Evolutionary conservation across 2,797 vertebrate species (phyloP).

Genomic region (Eupleurogrammus muticus): DNA sequence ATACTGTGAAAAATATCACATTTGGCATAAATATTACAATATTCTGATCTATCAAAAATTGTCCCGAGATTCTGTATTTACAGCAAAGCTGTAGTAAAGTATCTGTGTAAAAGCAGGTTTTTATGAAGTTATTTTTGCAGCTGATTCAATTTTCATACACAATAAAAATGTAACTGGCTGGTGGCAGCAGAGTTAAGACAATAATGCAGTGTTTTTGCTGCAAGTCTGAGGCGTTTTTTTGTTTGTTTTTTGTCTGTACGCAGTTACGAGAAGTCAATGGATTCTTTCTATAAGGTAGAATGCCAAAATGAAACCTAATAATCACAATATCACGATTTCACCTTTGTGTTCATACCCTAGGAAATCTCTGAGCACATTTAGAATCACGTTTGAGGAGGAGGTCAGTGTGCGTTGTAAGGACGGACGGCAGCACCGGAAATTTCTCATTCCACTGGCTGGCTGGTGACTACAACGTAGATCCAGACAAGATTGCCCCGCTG

Average conservation of each 20-base stretch:
- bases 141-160: slow-evolving; percentile 28
- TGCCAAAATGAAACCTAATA: not conserved
- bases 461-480: slow-evolving; percentile 10
- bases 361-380: not conserved
- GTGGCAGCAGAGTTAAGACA: slow-evolving; percentile 61
- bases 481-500: not conserved
- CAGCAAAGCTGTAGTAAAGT: not conserved
- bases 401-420: slow-evolving; percentile 22
- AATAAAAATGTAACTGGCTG: slow-evolving; percentile 19
- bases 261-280: not conserved
- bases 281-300: not conserved
- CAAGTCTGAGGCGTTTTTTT: slow-evolving; percentile 39
- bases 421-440: slow-evolving; percentile 9
- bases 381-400: slow-evolving; percentile 1
- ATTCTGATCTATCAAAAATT: not conserved
- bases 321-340: slow-evolving; percentile 71
- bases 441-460: slow-evolving; percentile 9
- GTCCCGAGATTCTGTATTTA: not conserved
- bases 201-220: slow-evolving; percentile 12
- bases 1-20: not conserved
- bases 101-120: not conserved
- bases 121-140: not conserved
- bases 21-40: too few species aligned
- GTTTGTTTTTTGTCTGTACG: slow-evolving; percentile 2
- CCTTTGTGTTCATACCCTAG: slow-evolving; percentile 43